Base-by-base conservation (phyloP, 1,140 invertebrate genomes). In the Ladona fulva region DNA sequence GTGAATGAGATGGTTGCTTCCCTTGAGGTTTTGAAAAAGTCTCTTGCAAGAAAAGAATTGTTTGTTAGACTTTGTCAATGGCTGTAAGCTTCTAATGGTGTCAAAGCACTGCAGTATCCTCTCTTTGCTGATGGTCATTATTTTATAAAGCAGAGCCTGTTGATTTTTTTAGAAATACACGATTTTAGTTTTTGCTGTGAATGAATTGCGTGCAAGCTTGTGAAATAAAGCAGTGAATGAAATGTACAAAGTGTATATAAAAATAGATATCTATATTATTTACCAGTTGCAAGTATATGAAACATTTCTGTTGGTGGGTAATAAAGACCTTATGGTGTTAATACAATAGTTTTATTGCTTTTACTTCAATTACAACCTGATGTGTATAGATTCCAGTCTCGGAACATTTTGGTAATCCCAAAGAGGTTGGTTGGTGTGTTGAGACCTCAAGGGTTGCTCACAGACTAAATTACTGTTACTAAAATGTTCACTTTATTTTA, bases 241-340 rank as follows among this genome's bases (percentile, higher is more conserved):
- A 66, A 66, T 66, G 52, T 66, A 66, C 52, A 66, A 66, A 66
- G 52, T 66, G 52, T 66, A 66, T 66, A 66, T 66, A 66, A 66
- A 52, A 66, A 66, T 66, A 66, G 52, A 66, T 66, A 66, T 66
- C 52, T 66, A 66, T 66, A 66, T 66, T 66, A 66, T 66, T 66
- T 66, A 66, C 52, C 52, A 66, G 52, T 66, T 66, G 52, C 52
- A 66, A 66, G 52, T 66, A 66, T 66, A 66, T 66, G 52, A 66
- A 66, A 66, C 52, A 66, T 66, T 66, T 66, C 52, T 66, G 52
- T 66, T 66, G 52, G 52, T 66, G 52, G 52, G 52, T 19, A 66
- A 66, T 66, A 66, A 66, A 66, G 52, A 66, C 52, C n/a, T 66
- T 66, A 22, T 66, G 52, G 52, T 66, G 52, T 66, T 66, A 66